These are phyloP conservation scores for Urocynchramus pylzowi DNA, from an alignment of 2,113 vertebrate species.

Conservation along the genomic window DNA sequence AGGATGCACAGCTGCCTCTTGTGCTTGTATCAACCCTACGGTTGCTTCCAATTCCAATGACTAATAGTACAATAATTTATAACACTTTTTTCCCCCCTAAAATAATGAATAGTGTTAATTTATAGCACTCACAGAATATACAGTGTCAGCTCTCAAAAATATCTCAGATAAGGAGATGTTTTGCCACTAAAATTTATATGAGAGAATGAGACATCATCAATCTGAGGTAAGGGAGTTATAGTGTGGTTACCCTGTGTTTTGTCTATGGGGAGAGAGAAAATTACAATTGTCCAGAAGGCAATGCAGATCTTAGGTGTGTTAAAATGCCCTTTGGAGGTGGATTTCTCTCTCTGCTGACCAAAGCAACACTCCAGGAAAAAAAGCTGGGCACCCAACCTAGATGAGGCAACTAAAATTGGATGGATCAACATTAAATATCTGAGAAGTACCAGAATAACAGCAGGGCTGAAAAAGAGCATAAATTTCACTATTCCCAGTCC, in stretches of 20 bases:
- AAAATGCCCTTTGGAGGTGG: not conserved
- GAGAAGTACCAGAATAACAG: not conserved
- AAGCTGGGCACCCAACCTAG: not conserved
- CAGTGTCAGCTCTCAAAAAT: not conserved
- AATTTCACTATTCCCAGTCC: not conserved
- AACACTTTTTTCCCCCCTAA: not conserved
- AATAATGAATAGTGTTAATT: constrained; percentile 4
- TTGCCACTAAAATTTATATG: not conserved
- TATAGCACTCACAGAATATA: not conserved
- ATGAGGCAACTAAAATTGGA: not conserved
- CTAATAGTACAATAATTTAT: not conserved
- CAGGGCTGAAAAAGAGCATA: not conserved
- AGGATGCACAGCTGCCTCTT: constrained; percentile 34
- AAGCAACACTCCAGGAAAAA: not conserved
- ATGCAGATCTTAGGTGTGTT: not conserved
- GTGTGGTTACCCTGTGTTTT: not conserved
- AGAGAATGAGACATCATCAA: not conserved
- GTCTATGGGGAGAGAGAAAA: not conserved
- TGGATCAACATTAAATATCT: not conserved
- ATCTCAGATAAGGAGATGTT: not conserved
- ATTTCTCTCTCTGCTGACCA: not conserved
- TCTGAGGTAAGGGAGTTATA: not conserved
- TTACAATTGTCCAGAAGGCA: not conserved
- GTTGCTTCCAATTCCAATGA: not conserved
- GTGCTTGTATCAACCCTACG: not conserved